phyloP scores from a whole-genome alignment of 64 coral and sea anemone species.

The Dendronephthya gigantea region DNA sequence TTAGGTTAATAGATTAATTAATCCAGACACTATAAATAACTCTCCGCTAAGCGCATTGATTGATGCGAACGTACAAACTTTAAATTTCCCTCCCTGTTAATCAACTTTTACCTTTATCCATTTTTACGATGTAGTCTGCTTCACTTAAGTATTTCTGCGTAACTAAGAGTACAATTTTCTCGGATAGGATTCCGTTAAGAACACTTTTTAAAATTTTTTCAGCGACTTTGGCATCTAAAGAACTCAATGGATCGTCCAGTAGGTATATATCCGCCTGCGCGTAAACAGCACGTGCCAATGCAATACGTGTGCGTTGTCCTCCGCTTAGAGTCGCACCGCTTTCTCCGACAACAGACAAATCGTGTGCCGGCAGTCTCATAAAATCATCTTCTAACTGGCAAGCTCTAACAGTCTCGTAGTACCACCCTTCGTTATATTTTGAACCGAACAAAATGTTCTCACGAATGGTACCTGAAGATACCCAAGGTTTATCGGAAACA shows the following conservation, averaged over 20 bases:
- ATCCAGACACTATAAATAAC: no score
- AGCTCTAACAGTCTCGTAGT: not conserved
- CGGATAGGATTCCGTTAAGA: slow-evolving; percentile 12
- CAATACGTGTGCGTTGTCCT: no score
- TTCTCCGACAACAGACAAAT: slow-evolving; percentile 26
- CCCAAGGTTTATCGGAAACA: slow-evolving; percentile 54
- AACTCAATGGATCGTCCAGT: slow-evolving; percentile 44
- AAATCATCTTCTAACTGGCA: not conserved
- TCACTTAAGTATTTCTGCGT: slow-evolving; percentile 37
- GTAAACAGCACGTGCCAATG: slow-evolving; percentile 46
- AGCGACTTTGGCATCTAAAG: slow-evolving; percentile 33
- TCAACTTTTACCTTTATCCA: slow-evolving; percentile 41
- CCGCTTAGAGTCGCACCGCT: slow-evolving; percentile 29
- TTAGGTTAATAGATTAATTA: no score
- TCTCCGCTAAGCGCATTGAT: no score
- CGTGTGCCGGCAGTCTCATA: slow-evolving; percentile 23
- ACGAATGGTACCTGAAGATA: slow-evolving; percentile 59
- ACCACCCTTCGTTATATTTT: slow-evolving; percentile 35
- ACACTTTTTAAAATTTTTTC: slow-evolving; percentile 24
- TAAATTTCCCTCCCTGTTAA: no score
- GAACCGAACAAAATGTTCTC: slow-evolving; percentile 74
- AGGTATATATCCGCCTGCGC: slow-evolving; percentile 37
- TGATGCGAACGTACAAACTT: no score
- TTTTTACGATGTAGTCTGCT: slow-evolving; percentile 20
- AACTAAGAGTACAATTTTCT: slow-evolving; percentile 28